Conservation (phyloP, 2,888 invertebrate genomes). For the Mythimna albipuncta region DNA sequence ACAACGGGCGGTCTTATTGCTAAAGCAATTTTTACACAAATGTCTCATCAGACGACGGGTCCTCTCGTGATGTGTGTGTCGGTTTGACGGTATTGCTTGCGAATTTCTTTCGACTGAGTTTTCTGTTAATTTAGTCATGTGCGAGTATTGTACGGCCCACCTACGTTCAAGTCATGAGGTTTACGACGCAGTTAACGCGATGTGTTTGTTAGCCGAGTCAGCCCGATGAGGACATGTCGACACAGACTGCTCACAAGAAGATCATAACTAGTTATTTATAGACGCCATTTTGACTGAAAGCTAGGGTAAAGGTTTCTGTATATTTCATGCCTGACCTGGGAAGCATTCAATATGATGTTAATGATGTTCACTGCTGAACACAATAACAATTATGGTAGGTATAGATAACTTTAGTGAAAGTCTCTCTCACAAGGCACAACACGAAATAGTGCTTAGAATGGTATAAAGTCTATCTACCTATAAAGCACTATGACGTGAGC, state of each 20-base stretch:
- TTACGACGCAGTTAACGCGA: conserved; percentile 47
- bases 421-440: too few relatives aligned
- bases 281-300: background rate
- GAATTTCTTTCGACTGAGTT: background rate
- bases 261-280: conserved; percentile 34
- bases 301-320: background rate
- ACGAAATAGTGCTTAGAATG: too few relatives aligned
- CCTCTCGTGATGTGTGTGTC: too few relatives aligned
- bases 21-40: too few relatives aligned
- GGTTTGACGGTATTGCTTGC: background rate
- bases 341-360: background rate
- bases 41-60: too few relatives aligned
- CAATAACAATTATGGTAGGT: background rate
- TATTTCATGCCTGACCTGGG: background rate
- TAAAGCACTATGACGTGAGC: too few relatives aligned
- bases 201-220: conserved; percentile 18
- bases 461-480: too few relatives aligned
- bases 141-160: conserved; percentile 26
- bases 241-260: conserved; percentile 17
- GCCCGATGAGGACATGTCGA: conserved; percentile 17
- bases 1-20: too few relatives aligned
- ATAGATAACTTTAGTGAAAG: background rate
- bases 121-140: conserved; percentile 12
- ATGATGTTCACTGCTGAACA: too few relatives aligned
- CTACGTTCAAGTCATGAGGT: conserved; percentile 25